Percentiles rank a stretch among this genome's conserved stretches.
phyloP scores from a whole-genome alignment of 2,797 vertebrate genomes.

The Chelon labrosus region DNA sequence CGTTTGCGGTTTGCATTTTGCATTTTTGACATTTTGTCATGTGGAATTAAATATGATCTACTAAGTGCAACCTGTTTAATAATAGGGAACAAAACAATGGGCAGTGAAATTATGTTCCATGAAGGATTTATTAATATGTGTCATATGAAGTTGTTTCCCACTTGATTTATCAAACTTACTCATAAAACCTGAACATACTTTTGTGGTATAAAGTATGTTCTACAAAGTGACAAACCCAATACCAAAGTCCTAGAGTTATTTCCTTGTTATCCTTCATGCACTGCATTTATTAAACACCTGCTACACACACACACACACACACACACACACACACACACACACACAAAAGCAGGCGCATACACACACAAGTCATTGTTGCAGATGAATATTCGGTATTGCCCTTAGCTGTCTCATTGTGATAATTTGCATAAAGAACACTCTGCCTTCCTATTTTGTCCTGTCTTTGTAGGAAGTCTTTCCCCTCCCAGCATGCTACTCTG shows the following conservation, averaged over 20 bases:
- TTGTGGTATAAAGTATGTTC: neutral
- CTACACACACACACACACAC: conserved; percentile 10
- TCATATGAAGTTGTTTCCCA: neutral
- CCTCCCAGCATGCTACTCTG: conserved; percentile 95
- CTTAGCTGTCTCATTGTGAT: conserved; percentile 51
- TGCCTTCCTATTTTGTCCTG: conserved; percentile 30
- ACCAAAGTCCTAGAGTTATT: neutral
- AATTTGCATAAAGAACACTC: conserved; percentile 43
- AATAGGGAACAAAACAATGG: neutral
- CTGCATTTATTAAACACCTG: conserved; percentile 53
- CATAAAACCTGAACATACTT: neutral
- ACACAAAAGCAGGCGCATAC: conserved; percentile 18
- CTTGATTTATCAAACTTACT: neutral
- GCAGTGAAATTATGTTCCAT: neutral
- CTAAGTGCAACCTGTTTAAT: neutral
- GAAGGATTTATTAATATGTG: neutral
- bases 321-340: conserved; percentile 10
- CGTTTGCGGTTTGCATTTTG: neutral
- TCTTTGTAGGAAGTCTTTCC: conserved; percentile 92
- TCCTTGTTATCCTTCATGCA: neutral
- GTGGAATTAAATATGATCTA: neutral
- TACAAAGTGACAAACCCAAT: neutral
- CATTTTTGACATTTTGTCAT: neutral
- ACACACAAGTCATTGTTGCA: conserved; percentile 47
- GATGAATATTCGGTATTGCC: conserved; percentile 60